phyloP scores from a whole-genome alignment of 2,888 invertebrate genomes.

The Perizoma flavofasciatum region DNA sequence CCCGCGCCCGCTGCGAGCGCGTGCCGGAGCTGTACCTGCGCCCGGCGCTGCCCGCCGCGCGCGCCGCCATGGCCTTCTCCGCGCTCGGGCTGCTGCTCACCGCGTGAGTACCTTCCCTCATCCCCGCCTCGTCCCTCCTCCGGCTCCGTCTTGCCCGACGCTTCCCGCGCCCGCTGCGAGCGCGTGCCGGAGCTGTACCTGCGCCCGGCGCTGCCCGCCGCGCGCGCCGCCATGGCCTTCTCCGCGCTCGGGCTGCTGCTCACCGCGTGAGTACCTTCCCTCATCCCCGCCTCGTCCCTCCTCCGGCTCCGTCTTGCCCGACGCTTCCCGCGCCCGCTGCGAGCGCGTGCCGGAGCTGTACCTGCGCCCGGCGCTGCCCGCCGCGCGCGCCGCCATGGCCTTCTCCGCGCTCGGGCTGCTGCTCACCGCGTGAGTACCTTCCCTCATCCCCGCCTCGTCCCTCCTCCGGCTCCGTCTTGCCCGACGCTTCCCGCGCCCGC shows the following conservation, averaged over 20 bases:
- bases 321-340: constrained; percentile 88
- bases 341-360: constrained; percentile 91
- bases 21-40: constrained; percentile 92
- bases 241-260: constrained; percentile 92
- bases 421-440: constrained; percentile 84
- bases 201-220: constrained; percentile 92
- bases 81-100: constrained; percentile 92
- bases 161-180: constrained; percentile 87
- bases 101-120: constrained; percentile 63
- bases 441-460: background rate
- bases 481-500: constrained; percentile 87
- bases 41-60: constrained; percentile 93
- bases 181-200: constrained; percentile 92
- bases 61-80: constrained; percentile 95
- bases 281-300: too few relatives aligned
- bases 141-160: constrained; percentile 91
- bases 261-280: constrained; percentile 79
- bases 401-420: constrained; percentile 93
- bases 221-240: constrained; percentile 95
- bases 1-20: constrained; percentile 88
- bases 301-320: constrained; percentile 92
- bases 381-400: constrained; percentile 96
- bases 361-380: constrained; percentile 90
- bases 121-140: too few relatives aligned
- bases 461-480: too few relatives aligned